Evolutionary conservation across 2,888 invertebrate genomes (phyloP).

Genomic region (Tigriopus californicus): DNA sequence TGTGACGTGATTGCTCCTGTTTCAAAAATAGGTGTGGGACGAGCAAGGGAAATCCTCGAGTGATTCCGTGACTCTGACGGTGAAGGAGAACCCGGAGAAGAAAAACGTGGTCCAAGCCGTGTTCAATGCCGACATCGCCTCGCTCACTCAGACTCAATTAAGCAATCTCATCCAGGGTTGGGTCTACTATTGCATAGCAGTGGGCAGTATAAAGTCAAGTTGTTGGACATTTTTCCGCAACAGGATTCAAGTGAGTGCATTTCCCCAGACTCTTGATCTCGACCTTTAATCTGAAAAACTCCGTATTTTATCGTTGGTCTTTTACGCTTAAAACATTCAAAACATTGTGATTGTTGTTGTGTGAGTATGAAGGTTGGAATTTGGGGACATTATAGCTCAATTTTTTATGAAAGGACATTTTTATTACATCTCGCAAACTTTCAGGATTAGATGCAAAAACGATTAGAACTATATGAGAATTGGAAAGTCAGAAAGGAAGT

Average conservation of each 20-base stretch:
- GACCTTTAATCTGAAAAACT: too few species aligned
- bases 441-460: too few species aligned
- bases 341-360: too few species aligned
- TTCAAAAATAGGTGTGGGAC: slow-evolving; percentile 40
- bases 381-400: too few species aligned
- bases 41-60: slow-evolving; percentile 64
- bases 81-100: slow-evolving; percentile 39
- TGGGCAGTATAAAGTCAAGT: slow-evolving; percentile 21
- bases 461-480: too few species aligned
- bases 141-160: slow-evolving; percentile 47
- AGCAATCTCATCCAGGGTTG: slow-evolving; percentile 58
- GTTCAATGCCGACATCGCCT: slow-evolving; percentile 48
- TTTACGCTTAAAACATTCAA: too few species aligned
- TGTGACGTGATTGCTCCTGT: slow-evolving; percentile 2
- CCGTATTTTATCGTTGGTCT: too few species aligned
- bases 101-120: slow-evolving; percentile 36
- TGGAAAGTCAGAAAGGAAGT: too few species aligned
- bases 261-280: too few species aligned
- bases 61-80: slow-evolving; percentile 63
- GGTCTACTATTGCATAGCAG: slow-evolving; percentile 43
- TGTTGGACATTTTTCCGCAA: slow-evolving; percentile 1
- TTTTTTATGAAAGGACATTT: too few species aligned
- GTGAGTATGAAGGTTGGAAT: too few species aligned
- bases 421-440: too few species aligned
- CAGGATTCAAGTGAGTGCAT: neutral